phyloP scores from a whole-genome alignment of 92 coral and sea anemone genomes.

The Desmophyllum pertusum region DNA sequence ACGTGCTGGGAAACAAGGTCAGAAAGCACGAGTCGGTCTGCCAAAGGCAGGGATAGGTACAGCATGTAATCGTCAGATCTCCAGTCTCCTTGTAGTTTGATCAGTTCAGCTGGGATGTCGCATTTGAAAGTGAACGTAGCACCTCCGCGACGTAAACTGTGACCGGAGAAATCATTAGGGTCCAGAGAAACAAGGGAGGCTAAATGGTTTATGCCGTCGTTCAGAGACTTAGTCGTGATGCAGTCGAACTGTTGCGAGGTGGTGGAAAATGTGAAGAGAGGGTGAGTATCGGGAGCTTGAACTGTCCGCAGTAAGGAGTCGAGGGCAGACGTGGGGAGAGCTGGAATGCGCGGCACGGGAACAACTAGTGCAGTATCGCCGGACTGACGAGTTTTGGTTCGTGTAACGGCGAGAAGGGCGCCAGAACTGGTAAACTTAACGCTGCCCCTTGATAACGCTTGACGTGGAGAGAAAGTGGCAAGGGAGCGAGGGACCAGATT shows the following conservation, averaged over 20 bases:
- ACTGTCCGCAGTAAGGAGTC: neutral
- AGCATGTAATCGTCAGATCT: constrained; percentile 1
- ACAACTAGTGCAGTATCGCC: constrained; percentile 27
- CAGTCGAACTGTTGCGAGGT: neutral
- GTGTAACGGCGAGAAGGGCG: constrained; percentile 15
- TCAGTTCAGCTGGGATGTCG: constrained; percentile 10
- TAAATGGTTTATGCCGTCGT: neutral
- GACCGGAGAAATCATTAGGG: neutral
- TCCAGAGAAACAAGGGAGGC: neutral
- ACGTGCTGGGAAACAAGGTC: too few relatives aligned
- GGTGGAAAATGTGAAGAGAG: constrained; percentile 13
- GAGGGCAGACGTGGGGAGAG: constrained; percentile 14
- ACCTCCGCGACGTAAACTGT: neutral
- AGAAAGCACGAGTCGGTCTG: neutral
- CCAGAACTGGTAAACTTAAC: constrained; percentile 14
- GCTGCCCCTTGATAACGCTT: constrained; percentile 12
- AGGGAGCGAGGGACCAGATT: constrained; percentile 17
- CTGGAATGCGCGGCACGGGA: constrained; percentile 4
- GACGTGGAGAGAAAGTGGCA: constrained; percentile 9
- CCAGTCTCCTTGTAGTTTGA: constrained; percentile 18
- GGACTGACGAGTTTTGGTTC: constrained; percentile 31
- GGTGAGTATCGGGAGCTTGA: neutral
- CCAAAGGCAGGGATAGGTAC: constrained; percentile 6
- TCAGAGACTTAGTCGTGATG: neutral
- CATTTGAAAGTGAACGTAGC: neutral